Evolutionary conservation across 2,888 invertebrate genomes (phyloP), one percentile per base, ranked within the genome.

Genomic region (Brassicogethes aeneus): DNA sequence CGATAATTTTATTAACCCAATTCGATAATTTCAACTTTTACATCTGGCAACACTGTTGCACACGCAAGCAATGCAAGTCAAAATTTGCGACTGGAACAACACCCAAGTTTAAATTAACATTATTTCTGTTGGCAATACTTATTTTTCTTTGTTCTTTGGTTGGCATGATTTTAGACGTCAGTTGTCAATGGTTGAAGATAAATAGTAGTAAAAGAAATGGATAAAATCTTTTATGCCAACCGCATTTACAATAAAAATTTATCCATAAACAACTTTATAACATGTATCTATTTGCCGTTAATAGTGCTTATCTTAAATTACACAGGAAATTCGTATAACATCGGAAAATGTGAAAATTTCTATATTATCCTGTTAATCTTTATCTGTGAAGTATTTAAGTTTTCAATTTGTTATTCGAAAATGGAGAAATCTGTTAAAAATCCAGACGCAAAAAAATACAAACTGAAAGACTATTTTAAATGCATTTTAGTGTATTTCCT

Each of bases 211-310:
- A 10, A 32, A 32, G 36, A 46, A 42, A 38, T 39, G 7, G 44
- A 45, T 40, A 46, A 46, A 40, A 33, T 36, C 32, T 31, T 17
- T 17, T 17, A 17, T 16, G 37, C 39, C 35, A 44, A 40, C 23
- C 33, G 39, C 12, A 12, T 32, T 32, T 32, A 32, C 14, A 32
- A 32, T 14, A 51, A 44, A 41, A 40, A 40, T 41, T 41, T 56
- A 34, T 45, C 48, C 3, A 42, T 52, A 34, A 53, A 51, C 35
- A 57, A 43, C 41, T 16, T 75, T 17, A 66, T 77, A 48, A 77
- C 80, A 30, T 79, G 78, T 55, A 71, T 79, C 62, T 80, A 80
- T 56, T 67, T 80, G 49, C 73, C 79, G 2, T 70, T 70, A 43
- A 71, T 79, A 44, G 59, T 79, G 23, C 70, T 75, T 40, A 65